phyloP scores from a whole-genome alignment of 2,888 invertebrate genomes.

The Eucera pruinosa region DNA sequence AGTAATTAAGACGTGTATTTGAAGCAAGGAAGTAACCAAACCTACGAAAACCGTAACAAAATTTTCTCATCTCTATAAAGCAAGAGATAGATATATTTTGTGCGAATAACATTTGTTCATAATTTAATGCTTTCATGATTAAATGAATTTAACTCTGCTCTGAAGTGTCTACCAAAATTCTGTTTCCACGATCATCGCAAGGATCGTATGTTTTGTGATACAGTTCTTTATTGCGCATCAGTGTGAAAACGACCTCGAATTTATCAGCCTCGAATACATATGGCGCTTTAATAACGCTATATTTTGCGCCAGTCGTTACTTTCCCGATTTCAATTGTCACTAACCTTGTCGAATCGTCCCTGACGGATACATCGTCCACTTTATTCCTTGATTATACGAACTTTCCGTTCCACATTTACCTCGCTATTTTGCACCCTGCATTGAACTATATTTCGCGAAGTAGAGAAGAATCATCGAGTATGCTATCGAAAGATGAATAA shows the following conservation, averaged over 20 bases:
- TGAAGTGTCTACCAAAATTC: too few species aligned
- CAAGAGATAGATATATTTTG: too few species aligned
- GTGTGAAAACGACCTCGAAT: conserved; percentile 9
- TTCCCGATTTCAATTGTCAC: conserved; percentile 26
- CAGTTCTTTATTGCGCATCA: not conserved
- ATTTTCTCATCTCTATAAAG: too few species aligned
- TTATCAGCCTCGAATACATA: conserved; percentile 18
- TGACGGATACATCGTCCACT: not conserved
- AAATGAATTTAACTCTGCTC: too few species aligned
- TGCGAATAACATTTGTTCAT: too few species aligned
- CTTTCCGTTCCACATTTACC: not conserved
- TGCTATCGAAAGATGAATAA: conserved; percentile 17
- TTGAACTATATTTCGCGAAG: not conserved
- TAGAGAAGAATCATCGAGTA: conserved; percentile 10
- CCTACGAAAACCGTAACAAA: too few species aligned
- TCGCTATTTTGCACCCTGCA: not conserved
- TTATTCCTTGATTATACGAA: conserved; percentile 3
- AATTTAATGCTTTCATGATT: too few species aligned
- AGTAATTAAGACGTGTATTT: too few species aligned
- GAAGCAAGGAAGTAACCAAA: too few species aligned
- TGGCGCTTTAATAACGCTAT: conserved; percentile 3
- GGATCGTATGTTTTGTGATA: conserved; percentile 15
- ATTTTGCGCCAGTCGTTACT: conserved; percentile 2
- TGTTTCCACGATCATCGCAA: not conserved
- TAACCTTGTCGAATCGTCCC: conserved; percentile 13